Evolutionary conservation across 2,113 vertebrate genomes (phyloP), one percentile per base, ranked within the genome.

Genomic region (Rhea americana): DNA sequence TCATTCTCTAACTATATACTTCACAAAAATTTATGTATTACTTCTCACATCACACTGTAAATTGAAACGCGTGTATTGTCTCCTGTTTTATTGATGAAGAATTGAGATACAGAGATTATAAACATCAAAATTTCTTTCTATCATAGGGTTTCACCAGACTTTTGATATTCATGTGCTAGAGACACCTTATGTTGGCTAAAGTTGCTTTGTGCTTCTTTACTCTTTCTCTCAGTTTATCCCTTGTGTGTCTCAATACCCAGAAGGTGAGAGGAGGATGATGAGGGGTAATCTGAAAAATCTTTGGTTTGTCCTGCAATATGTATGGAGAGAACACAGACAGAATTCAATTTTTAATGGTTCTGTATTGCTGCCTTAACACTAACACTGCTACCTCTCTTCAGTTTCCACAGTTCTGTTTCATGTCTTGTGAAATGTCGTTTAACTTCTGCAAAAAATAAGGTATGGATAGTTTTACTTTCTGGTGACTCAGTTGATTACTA

Each of bases 381-480:
- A 75, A 80, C 18, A 14, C 30, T 63, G 76, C 55, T 22, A n/a
- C 70, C 83, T 81, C 39, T 25, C 28, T 85, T 81, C 63, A 41
- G 68, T 53, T 88, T 62, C 5, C 26, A 12, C 7, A 32, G 12
- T 92, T 66, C 32, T 61, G 4, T 66, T 90, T 89, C 16, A 59
- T 83, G 48, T 32, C 28, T 75, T 68, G 18, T 76, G n/a, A 85
- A 85, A 85, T 7, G 50, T 61, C 3, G 26, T 63, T 76, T 84
- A 73, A 73, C 84, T 94, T 91, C 15, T 72, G 51, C 43, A 58
- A 68, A 35, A 56, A 83, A n/a, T 53, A 76, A 93, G 45, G 25
- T 68, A 72, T 1, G 15, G 79, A 39, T 35, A 63, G 0, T 90
- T 87, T 80, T 78, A 88, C 61, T 78, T 95, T 22, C 32, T 65